These are phyloP conservation scores for Agonum fuliginosum DNA, from an alignment of 2,888 invertebrate genomes.

Conservation along the genomic window DNA sequence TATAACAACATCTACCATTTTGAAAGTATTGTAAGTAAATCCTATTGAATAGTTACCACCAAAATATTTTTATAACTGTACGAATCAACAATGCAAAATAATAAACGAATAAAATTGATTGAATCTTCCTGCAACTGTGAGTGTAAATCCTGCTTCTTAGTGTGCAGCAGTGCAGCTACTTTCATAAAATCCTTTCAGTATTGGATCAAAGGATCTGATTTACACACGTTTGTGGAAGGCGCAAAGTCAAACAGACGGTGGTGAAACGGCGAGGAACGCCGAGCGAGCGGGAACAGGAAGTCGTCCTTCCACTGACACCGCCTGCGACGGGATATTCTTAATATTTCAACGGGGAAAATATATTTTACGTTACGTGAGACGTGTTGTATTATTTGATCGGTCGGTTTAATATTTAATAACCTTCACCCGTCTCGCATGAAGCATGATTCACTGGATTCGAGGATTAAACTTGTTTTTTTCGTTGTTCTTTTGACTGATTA, in stretches of 20 bases:
- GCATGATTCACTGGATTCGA: background rate
- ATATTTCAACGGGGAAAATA: constrained; percentile 34
- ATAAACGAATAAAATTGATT: background rate
- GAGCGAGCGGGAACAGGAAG: background rate
- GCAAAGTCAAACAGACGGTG: constrained; percentile 53
- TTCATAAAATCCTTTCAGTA: constrained; percentile 54
- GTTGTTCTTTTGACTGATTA: no score
- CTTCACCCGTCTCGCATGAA: background rate
- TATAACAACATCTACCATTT: no score
- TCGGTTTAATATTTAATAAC: constrained; percentile 19
- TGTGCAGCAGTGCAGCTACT: constrained; percentile 29
- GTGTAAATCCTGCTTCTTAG: constrained; percentile 2
- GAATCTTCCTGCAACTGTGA: constrained; percentile 4
- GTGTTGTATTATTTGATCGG: constrained; percentile 30
- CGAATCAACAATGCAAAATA: background rate
- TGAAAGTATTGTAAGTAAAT: no score
- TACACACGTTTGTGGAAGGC: constrained; percentile 57
- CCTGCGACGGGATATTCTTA: constrained; percentile 7
- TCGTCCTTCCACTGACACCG: background rate
- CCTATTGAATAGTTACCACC: no score
- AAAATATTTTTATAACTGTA: no score
- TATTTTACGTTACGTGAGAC: constrained; percentile 14
- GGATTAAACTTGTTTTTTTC: no score
- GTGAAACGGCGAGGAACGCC: background rate
- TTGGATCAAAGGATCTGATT: constrained; percentile 56